Percentiles rank a stretch among this genome's conserved stretches.
These are phyloP conservation scores for Rhabdophis nuchalis DNA, from an alignment of 2,797 vertebrate species.

Conservation along the genomic window DNA sequence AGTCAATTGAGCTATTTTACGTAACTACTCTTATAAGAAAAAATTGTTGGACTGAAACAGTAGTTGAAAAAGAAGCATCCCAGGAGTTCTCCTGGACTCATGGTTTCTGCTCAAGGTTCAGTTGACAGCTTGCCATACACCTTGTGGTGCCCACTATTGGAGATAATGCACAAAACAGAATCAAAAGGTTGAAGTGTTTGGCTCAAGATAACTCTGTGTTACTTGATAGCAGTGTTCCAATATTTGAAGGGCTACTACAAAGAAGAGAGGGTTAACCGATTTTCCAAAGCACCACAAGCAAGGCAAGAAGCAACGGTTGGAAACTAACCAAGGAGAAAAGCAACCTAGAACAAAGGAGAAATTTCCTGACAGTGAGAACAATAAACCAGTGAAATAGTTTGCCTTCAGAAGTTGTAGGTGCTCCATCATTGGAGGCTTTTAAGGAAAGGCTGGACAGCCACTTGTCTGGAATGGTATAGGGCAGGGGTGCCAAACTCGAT, in stretches of 20 bases:
- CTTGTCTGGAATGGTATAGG: too few species aligned
- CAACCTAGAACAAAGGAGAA: background rate
- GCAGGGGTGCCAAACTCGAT: too few species aligned
- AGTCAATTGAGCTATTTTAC: background rate
- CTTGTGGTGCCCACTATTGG: background rate
- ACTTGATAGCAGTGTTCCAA: background rate
- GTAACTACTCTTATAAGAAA: background rate
- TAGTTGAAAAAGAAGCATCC: background rate
- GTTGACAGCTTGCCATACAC: background rate
- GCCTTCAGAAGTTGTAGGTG: background rate
- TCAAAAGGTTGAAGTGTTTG: background rate
- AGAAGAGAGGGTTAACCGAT: background rate
- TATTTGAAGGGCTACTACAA: background rate
- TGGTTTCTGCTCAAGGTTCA: background rate
- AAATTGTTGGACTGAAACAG: background rate
- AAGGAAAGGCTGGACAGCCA: too few species aligned
- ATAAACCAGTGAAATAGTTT: background rate
- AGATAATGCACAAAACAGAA: background rate
- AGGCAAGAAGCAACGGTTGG: background rate
- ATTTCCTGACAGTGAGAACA: background rate
- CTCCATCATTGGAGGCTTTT: too few species aligned
- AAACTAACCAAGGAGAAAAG: background rate
- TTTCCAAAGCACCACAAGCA: background rate
- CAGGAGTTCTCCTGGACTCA: background rate
- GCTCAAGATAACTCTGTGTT: background rate